Conservation (phyloP, 2,888 invertebrate species). For the Mellilla xanthometata region DNA sequence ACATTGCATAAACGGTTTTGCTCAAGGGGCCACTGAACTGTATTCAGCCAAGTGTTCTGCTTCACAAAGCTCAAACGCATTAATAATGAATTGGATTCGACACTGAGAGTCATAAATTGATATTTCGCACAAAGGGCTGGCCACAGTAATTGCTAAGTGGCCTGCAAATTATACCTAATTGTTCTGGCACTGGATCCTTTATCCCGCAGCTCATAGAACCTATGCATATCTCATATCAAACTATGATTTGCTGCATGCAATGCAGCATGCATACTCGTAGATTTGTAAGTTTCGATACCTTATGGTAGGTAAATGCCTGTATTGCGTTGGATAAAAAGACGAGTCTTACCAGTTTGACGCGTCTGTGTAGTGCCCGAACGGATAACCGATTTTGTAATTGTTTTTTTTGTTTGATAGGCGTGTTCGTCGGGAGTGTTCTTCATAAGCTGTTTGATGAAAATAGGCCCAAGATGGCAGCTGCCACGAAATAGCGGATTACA, state of each 20-base stretch:
- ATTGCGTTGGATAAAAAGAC: constrained; percentile 4
- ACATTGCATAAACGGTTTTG: constrained; percentile 31
- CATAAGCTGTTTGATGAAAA: too few species aligned
- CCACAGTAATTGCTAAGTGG: constrained; percentile 58
- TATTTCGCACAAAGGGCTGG: constrained; percentile 57
- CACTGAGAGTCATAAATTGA: constrained; percentile 49
- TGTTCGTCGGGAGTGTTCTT: too few species aligned
- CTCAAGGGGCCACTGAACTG: constrained; percentile 39
- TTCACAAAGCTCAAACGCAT: constrained; percentile 35
- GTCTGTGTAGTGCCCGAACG: too few species aligned
- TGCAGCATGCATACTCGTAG: constrained; percentile 6
- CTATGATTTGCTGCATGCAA: constrained; percentile 2
- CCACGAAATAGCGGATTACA: too few species aligned
- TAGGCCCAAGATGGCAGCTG: too few species aligned
- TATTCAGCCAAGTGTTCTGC: constrained; percentile 29
- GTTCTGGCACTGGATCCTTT: constrained; percentile 56
- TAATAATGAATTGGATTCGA: constrained; percentile 36
- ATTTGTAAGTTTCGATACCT: constrained; percentile 4
- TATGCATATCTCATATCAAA: constrained; percentile 19
- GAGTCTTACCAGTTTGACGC: too few species aligned
- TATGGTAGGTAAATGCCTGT: constrained; percentile 7
- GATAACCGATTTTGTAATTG: too few species aligned
- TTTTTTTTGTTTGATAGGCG: too few species aligned
- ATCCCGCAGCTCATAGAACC: constrained; percentile 51
- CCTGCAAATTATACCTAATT: constrained; percentile 48